phyloP scores from a whole-genome alignment of 2,888 invertebrate species.

The Plagiodera versicolora region DNA sequence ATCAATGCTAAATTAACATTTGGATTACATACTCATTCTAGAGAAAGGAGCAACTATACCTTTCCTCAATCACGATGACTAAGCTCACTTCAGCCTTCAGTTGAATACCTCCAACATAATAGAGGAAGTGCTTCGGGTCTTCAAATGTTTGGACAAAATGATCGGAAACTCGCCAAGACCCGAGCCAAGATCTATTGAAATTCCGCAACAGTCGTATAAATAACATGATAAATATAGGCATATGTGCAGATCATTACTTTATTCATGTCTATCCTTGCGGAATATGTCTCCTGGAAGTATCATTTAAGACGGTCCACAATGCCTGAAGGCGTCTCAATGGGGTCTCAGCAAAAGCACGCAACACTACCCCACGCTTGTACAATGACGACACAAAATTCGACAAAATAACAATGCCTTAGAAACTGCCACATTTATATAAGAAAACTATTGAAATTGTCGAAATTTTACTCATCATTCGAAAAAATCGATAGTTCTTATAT shows the following conservation, averaged over 20 bases:
- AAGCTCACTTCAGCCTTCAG: constrained; percentile 1
- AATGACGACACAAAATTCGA: background rate
- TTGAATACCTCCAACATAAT: constrained; percentile 14
- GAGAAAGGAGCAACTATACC: background rate
- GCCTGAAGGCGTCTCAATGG: constrained; percentile 32
- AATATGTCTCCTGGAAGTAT: constrained; percentile 32
- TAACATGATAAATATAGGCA: constrained; percentile 36
- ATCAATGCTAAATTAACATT: too few species aligned
- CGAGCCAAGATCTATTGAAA: constrained; percentile 28
- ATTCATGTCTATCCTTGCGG: constrained; percentile 34
- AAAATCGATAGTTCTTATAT: too few species aligned
- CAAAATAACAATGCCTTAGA: background rate
- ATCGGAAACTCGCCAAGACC: constrained; percentile 26
- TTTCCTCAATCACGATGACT: constrained; percentile 13
- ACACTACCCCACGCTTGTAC: background rate
- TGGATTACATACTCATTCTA: too few species aligned
- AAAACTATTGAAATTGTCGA: background rate
- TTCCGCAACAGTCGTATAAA: constrained; percentile 30
- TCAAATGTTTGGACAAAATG: constrained; percentile 38
- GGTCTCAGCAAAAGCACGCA: background rate
- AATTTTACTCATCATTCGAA: too few species aligned
- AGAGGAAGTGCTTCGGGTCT: constrained; percentile 25
- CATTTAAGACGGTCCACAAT: constrained; percentile 35
- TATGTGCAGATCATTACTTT: constrained; percentile 32
- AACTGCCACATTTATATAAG: background rate